Conservation (phyloP, 2,113 vertebrate species). For the Cichladusa arquata region DNA sequence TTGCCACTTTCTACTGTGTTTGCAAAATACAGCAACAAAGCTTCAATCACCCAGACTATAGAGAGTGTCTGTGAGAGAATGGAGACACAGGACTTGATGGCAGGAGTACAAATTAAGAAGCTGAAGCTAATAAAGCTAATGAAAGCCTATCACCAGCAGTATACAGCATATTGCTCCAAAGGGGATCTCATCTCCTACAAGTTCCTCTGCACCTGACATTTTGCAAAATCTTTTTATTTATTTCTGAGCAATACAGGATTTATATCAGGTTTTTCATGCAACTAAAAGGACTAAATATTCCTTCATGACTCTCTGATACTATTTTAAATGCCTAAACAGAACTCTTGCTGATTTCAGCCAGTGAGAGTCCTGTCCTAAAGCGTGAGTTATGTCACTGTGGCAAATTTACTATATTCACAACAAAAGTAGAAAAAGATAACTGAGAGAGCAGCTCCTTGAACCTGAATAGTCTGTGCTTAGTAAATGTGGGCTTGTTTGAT, state of each 20-base stretch:
- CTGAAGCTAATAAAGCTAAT: background rate
- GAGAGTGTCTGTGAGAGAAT: background rate
- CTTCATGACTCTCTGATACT: background rate
- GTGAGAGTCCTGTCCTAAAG: background rate
- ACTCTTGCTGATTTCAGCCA: background rate
- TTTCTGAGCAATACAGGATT: background rate
- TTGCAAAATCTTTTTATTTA: background rate
- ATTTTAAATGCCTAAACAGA: background rate
- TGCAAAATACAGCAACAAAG: slow-evolving; percentile 12
- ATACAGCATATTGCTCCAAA: background rate
- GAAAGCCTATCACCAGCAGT: background rate
- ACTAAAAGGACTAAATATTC: background rate
- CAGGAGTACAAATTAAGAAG: background rate
- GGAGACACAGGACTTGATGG: background rate
- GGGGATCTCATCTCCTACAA: background rate
- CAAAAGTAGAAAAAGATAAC: background rate
- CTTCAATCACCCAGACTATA: background rate
- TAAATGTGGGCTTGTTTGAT: background rate
- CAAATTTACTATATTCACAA: background rate
- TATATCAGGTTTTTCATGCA: background rate
- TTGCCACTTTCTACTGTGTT: background rate
- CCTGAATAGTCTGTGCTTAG: background rate
- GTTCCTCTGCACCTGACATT: background rate
- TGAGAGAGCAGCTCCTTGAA: background rate
- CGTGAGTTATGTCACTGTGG: background rate